phyloP scores from a whole-genome alignment of 2,113 vertebrate genomes.

The Pituophis catenifer region DNA sequence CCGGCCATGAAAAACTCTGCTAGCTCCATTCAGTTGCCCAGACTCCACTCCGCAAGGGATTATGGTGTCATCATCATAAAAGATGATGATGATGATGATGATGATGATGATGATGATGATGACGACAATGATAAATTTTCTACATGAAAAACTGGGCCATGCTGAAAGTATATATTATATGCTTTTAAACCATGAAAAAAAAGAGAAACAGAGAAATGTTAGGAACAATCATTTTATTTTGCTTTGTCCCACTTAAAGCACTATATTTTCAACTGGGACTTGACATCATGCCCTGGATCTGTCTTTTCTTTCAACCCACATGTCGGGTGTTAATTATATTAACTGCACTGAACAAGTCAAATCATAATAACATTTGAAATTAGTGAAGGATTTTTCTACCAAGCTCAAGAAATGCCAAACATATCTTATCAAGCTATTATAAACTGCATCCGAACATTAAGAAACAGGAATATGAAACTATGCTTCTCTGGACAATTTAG shows the following conservation, averaged over 20 bases:
- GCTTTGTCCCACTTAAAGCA: background rate
- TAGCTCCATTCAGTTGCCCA: too few relatives aligned
- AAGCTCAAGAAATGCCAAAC: background rate
- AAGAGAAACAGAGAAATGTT: background rate
- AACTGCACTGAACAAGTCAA: background rate
- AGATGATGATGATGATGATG: too few relatives aligned
- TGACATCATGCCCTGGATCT: background rate
- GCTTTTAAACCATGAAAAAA: background rate
- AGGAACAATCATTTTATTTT: background rate
- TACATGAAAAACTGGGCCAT: background rate
- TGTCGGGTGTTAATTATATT: background rate
- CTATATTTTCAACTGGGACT: background rate
- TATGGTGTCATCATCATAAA: too few relatives aligned
- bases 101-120: too few relatives aligned
- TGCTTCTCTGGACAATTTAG: background rate
- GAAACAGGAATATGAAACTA: too few relatives aligned
- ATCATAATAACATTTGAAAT: background rate
- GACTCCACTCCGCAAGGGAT: too few relatives aligned
- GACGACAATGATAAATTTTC: background rate
- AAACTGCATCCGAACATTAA: background rate
- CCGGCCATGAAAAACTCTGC: too few relatives aligned
- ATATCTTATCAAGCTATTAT: background rate
- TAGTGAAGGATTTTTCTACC: background rate
- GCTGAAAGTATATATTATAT: background rate
- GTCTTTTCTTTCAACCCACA: background rate